These are phyloP conservation scores for Uria aalge DNA, from an alignment of 2,113 vertebrate genomes.

Conservation along the genomic window DNA sequence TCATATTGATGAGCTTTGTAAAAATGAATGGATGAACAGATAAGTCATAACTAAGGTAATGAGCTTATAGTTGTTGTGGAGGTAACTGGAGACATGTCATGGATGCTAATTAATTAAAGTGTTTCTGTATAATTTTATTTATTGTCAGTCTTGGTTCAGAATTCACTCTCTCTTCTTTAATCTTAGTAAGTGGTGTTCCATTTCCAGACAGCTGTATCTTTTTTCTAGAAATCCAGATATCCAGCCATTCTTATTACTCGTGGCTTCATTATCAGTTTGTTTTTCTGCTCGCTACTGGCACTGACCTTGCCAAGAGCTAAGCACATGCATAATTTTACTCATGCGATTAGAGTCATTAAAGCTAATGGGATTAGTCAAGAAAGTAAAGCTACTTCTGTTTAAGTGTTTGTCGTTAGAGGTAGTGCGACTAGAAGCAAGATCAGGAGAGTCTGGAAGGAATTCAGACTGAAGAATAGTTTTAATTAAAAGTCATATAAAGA, in stretches of 20 bases:
- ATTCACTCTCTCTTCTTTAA: neutral
- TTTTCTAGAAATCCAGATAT: neutral
- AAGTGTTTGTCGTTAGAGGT: neutral
- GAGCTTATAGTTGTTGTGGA: neutral
- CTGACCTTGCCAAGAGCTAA: conserved; percentile 45
- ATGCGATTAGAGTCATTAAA: conserved; percentile 23
- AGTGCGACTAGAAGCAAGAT: neutral
- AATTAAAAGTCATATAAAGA: neutral
- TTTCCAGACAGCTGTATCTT: neutral
- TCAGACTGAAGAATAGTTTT: neutral
- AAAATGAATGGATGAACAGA: conserved; percentile 8
- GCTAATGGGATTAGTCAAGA: conserved; percentile 51
- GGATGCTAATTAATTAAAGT: neutral
- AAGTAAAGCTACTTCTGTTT: conserved; percentile 48
- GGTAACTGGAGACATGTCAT: neutral
- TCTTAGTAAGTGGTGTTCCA: neutral
- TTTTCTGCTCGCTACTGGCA: conserved; percentile 33
- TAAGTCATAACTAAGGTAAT: conserved; percentile 3
- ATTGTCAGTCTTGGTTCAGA: neutral
- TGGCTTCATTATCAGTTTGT: conserved; percentile 26
- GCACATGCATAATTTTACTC: conserved; percentile 41
- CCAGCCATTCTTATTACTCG: neutral
- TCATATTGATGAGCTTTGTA: neutral
- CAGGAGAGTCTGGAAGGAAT: neutral
- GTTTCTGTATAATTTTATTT: neutral